Base-by-base conservation (phyloP, 2,888 invertebrate species). In the Orthosia gracilis region DNA sequence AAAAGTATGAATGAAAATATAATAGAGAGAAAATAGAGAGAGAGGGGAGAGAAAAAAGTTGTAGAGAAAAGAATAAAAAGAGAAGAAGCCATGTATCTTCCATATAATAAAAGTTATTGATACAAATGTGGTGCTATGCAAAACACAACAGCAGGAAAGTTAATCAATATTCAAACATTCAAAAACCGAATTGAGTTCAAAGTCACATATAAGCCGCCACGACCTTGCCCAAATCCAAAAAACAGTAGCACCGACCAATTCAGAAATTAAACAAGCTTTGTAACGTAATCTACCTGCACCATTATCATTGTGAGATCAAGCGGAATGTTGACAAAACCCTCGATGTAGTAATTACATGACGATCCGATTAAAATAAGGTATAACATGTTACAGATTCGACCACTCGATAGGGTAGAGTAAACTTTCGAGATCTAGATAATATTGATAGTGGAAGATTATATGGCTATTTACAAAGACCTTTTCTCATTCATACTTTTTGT, bases 251-350 rank as follows among this genome's bases (percentile, higher is more conserved):
- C 12, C 12, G 9, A 63, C 50, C 57, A 77, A 83, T 81, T 79
- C 45, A 49, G 59, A 67, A 74, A 45, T 76, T 76, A 72, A 62
- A 73, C 40, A 58, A 58, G 67, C 68, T 73, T 63, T 74, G 67
- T 80, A 74, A 58, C 72, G 40, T 71, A 80, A 88, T 81, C 81
- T 87, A 74, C 64, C 69, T 78, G 54, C 49, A 69, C 18, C 59
- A 68, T 82, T 86, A 87, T 89, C 87, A 59, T 31, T 71, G 69
- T 70, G 63, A 59, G 78, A 84, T 82, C 87, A 86, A 84, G 84
- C 90, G 87, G 76, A 79, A 74, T 86, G 62, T 90, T 90, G 87
- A 88, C 88, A 84, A 83, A 87, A 84, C 90, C 83, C 83, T 82
- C 61, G 67, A 71, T 66, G n/a, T 69, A 82, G 73, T 87, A 90